phyloP scores from a whole-genome alignment of 2,888 invertebrate genomes.

The Hirtodrosophila confusa region DNA sequence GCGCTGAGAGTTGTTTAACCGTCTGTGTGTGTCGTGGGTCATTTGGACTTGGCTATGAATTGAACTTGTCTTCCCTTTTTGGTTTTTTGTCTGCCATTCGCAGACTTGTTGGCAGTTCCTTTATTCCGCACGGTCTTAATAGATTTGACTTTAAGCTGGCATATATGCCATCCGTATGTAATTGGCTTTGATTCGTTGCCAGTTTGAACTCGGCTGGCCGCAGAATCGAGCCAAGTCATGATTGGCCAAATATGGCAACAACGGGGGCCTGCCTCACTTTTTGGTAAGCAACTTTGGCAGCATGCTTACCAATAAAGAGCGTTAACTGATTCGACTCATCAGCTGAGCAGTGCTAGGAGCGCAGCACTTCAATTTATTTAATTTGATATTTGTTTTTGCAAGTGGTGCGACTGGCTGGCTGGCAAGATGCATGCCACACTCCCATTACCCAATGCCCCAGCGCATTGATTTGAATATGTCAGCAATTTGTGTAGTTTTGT shows the following conservation, averaged over 20 bases:
- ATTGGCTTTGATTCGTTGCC: slow-evolving; percentile 31
- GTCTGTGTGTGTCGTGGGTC: slow-evolving; percentile 44
- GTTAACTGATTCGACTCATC: slow-evolving; percentile 28
- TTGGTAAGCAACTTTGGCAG: too few relatives aligned
- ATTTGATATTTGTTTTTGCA: slow-evolving; percentile 71
- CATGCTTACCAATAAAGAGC: slow-evolving; percentile 27
- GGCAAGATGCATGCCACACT: slow-evolving; percentile 45
- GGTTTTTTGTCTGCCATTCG: neutral
- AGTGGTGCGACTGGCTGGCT: slow-evolving; percentile 43
- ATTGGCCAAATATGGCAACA: too few relatives aligned
- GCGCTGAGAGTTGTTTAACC: slow-evolving; percentile 40
- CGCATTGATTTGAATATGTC: slow-evolving; percentile 80
- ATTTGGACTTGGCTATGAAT: slow-evolving; percentile 55
- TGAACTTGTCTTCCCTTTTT: slow-evolving; percentile 8
- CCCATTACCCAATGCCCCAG: slow-evolving; percentile 54
- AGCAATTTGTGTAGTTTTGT: slow-evolving; percentile 79
- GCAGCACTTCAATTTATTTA: slow-evolving; percentile 68
- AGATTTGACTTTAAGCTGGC: slow-evolving; percentile 22
- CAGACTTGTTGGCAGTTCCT: slow-evolving; percentile 3
- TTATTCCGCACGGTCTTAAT: slow-evolving; percentile 5
- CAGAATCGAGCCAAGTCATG: slow-evolving; percentile 8
- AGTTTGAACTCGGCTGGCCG: slow-evolving; percentile 5
- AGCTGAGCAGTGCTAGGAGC: slow-evolving; percentile 8
- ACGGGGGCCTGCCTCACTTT: too few relatives aligned
- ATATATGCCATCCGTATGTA: slow-evolving; percentile 28